Conservation (phyloP, 2,888 invertebrate genomes). For the Drosophila prolongata region DNA sequence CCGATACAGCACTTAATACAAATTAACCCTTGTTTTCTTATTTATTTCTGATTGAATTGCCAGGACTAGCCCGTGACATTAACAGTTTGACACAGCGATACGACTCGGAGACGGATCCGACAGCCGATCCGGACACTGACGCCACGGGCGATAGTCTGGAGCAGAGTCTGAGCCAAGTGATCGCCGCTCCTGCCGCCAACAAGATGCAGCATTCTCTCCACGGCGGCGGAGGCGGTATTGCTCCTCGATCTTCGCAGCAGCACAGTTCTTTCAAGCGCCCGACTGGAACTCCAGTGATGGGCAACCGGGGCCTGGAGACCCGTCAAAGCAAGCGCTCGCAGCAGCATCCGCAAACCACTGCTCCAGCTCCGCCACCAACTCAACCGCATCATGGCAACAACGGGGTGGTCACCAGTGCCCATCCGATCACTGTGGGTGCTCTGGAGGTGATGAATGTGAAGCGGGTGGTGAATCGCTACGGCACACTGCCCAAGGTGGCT, state of each 20-base stretch:
- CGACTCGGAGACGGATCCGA: conserved; percentile 85
- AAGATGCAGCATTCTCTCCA: conserved; percentile 85
- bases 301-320: conserved; percentile 87
- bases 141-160: conserved; percentile 87
- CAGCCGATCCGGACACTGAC: conserved; percentile 89
- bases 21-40: not conserved
- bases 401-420: conserved; percentile 48
- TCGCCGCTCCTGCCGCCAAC: conserved; percentile 63
- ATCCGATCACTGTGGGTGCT: conserved; percentile 93
- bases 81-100: conserved; percentile 84
- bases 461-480: conserved; percentile 96
- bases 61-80: conserved; percentile 84
- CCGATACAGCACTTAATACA: fast-evolving
- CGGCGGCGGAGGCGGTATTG: conserved; percentile 67
- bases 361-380: conserved; percentile 61
- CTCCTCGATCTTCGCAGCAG: conserved; percentile 83
- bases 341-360: conserved; percentile 48
- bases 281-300: conserved; percentile 86
- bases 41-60: conserved; percentile 4
- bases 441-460: conserved; percentile 98
- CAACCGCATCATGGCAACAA: conserved; percentile 44
- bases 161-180: conserved; percentile 60
- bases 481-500: conserved; percentile 98
- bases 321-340: conserved; percentile 87
- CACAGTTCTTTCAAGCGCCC: conserved; percentile 86